Percentiles rank a stretch among this genome's conserved stretches.
phyloP scores from a whole-genome alignment of 2,113 vertebrate species.

The Phoenicopterus ruber region DNA sequence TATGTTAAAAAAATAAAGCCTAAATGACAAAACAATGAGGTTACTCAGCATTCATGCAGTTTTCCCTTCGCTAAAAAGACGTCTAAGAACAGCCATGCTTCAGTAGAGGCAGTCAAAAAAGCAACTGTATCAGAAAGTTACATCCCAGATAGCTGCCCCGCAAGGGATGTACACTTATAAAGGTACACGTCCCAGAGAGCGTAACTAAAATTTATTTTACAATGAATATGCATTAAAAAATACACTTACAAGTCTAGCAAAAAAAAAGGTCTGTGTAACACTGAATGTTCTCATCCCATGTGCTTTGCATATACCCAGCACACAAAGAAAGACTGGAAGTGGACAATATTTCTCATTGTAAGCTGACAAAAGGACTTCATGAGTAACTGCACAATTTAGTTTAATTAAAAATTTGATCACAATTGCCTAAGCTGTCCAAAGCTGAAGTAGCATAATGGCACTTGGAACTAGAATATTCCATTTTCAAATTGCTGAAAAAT shows the following conservation, averaged over 20 bases:
- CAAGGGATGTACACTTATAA: background rate
- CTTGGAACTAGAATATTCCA: background rate
- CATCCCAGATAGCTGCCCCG: background rate
- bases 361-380: background rate
- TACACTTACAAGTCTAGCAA: background rate
- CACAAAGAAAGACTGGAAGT: background rate
- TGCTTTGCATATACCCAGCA: background rate
- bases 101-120: background rate
- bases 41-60: background rate
- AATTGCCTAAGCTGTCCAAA: background rate
- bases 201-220: background rate
- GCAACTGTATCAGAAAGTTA: background rate
- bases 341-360: background rate
- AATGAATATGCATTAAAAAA: background rate
- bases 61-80: background rate
- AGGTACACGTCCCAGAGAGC: accelerated
- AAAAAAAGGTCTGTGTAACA: background rate
- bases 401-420: background rate
- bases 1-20: background rate
- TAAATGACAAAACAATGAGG: background rate
- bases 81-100: background rate
- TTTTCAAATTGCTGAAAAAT: background rate
- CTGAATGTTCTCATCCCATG: background rate
- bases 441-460: background rate
- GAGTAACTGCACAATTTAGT: background rate